Evolutionary conservation across 2,888 invertebrate genomes (phyloP), one percentile per base, ranked within the genome.

Genomic region (Euspilapteryx auroguttella): DNA sequence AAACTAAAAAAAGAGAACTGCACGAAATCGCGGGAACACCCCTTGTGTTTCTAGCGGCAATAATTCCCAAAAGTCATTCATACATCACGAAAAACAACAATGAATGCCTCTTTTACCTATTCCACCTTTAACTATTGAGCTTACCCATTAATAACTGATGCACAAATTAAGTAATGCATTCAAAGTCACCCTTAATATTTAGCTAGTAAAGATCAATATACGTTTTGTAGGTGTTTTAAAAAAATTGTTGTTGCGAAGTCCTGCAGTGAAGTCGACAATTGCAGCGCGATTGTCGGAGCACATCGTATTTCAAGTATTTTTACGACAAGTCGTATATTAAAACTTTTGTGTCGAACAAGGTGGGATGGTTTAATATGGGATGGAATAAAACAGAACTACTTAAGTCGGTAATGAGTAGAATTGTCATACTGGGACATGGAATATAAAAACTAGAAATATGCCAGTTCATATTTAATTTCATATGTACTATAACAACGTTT

Each of bases 31-130:
- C n/a, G 21, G 31, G 23, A 33, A 11, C 39, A 35, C 31, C 29
- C 38, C 24, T n/a, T 41, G 32, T 39, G 37, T 37, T 9, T 21
- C 5, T 9, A 4, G 21, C 26, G 21, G 24, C 29, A 33, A 37
- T 55, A 53, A 62, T 55, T 56, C 55, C 44, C 40, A 31, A 57
- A 57, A 50, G 46, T 49, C 58, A 69, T 71, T 71, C 65, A 68
- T 61, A 52, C 53, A 56, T 53, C 55, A 59, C 56, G 57, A 40
- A 48, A 45, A 45, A 47, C 40, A 40, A 57, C 47, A 55, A 49
- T 45, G 46, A 47, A 42, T 45, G 42, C 47, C 34, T 32, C 35
- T 36, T 35, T 36, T 34, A 30, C 32, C 25, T 40, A 53, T 56
- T 54, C 54, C 56, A 54, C 40, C 43, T 40, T 44, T 51, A 49